Conservation (phyloP, 2,797 vertebrate species). For the Heliangelus exortis region DNA sequence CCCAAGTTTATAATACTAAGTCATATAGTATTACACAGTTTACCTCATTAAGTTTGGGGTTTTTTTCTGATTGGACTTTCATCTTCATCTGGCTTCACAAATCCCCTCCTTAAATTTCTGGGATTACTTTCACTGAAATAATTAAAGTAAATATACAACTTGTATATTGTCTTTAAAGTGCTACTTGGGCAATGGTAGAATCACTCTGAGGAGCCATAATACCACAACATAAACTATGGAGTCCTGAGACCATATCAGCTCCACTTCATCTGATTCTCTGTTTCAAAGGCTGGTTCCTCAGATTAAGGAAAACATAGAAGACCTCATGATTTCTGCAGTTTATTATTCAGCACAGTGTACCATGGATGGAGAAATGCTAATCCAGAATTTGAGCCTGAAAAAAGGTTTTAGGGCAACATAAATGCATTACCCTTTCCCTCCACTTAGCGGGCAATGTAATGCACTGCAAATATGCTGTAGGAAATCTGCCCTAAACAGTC, state of each 20-base stretch:
- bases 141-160: background rate
- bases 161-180: background rate
- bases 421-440: background rate
- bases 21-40: slow-evolving; percentile 8
- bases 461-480: background rate
- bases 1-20: slow-evolving; percentile 45
- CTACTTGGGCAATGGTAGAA: background rate
- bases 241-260: background rate
- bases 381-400: background rate
- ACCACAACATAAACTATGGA: no score
- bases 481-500: background rate
- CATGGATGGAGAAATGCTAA: background rate
- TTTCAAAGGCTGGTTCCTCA: background rate
- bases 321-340: background rate
- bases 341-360: background rate
- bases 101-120: background rate
- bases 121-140: background rate
- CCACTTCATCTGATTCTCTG: background rate
- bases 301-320: background rate
- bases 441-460: rapidly evolving
- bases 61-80: background rate
- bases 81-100: background rate
- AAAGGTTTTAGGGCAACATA: background rate
- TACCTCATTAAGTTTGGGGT: background rate
- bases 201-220: background rate